A percentile compares a stretch with the other conserved stretches of the same genome.
phyloP scores from a whole-genome alignment of 2,888 invertebrate genomes.

The Caenorhabditis uteleia region DNA sequence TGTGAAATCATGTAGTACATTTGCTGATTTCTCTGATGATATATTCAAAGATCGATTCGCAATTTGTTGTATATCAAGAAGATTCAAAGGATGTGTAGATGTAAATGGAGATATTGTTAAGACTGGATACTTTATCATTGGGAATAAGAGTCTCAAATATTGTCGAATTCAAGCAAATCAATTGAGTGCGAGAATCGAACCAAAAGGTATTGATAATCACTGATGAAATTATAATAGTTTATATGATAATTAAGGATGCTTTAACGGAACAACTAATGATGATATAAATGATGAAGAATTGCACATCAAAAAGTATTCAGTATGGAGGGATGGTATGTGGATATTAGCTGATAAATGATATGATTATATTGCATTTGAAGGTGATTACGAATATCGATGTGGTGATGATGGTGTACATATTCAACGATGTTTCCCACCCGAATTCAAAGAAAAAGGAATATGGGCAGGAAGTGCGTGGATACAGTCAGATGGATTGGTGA shows the following conservation, averaged over 20 bases:
- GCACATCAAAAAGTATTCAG: conserved; percentile 58
- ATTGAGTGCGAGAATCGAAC: conserved; percentile 53
- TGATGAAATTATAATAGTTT: background rate
- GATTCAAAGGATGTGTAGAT: conserved; percentile 58
- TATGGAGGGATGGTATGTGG: conserved; percentile 56
- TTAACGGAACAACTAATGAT: conserved; percentile 58
- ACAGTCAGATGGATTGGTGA: conserved; percentile 31
- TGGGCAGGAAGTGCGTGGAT: conserved; percentile 44
- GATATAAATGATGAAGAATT: conserved; percentile 49
- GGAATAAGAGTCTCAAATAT: conserved; percentile 49
- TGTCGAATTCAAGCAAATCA: conserved; percentile 55
- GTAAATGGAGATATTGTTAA: conserved; percentile 53
- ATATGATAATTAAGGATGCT: conserved; percentile 45
- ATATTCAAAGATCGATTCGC: conserved; percentile 58
- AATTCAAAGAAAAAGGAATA: conserved; percentile 22
- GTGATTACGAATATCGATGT: conserved; percentile 44
- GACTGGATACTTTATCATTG: conserved; percentile 53
- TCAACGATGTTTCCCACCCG: conserved; percentile 39
- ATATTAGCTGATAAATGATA: too few relatives aligned
- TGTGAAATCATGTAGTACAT: conserved; percentile 32
- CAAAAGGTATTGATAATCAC: conserved; percentile 41
- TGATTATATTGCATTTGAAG: conserved; percentile 5
- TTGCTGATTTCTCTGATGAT: conserved; percentile 46
- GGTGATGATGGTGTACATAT: conserved; percentile 61
- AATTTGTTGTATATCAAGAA: conserved; percentile 56